Conservation (phyloP, 2,113 vertebrate species). For the Elephantulus edwardii region DNA sequence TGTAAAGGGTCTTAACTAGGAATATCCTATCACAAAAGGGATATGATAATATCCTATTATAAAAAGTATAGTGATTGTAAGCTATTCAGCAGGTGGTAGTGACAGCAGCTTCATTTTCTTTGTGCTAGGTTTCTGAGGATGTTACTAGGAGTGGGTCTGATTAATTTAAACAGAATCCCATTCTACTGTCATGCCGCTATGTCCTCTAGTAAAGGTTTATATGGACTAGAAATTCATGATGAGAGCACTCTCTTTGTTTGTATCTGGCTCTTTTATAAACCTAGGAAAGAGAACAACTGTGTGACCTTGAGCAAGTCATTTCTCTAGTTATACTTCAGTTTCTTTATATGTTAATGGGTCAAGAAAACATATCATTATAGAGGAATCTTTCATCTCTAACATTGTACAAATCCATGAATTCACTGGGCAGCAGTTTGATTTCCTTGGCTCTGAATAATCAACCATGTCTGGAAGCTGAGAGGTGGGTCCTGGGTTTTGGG, state of each 20-base stretch:
- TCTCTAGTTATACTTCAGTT: neutral
- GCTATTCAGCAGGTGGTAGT: neutral
- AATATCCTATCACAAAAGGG: neutral
- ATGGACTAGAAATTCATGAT: accelerated
- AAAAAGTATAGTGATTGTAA: neutral
- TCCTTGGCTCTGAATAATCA: conserved; percentile 1
- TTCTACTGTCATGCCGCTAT: neutral
- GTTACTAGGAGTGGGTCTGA: neutral
- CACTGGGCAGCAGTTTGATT: neutral
- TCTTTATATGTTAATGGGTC: neutral
- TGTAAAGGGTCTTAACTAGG: neutral
- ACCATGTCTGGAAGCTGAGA: neutral
- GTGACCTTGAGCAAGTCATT: neutral
- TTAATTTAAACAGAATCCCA: neutral
- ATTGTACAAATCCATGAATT: neutral
- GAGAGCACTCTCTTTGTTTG: neutral
- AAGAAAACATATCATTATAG: neutral
- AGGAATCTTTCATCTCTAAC: neutral
- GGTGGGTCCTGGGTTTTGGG: neutral
- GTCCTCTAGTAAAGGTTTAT: neutral
- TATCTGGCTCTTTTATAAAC: neutral
- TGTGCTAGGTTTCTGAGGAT: neutral
- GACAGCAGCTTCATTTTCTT: neutral
- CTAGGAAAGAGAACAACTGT: neutral
- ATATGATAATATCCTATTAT: neutral